Conservation (phyloP, 2,888 invertebrate genomes). For the Coleophora deauratella region DNA sequence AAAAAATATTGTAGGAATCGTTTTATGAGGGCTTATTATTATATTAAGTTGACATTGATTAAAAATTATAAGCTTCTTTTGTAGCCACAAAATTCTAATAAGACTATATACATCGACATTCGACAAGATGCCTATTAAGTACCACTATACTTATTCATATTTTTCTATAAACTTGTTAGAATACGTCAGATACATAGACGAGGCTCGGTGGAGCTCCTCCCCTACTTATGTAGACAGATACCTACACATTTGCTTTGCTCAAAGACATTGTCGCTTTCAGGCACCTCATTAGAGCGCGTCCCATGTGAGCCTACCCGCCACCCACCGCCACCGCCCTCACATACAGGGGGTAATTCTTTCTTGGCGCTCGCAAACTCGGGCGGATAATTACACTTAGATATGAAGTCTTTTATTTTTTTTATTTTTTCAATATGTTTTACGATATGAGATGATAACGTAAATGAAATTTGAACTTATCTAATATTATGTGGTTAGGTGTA, state of each 20-base stretch:
- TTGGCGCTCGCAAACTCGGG: slow-evolving; percentile 65
- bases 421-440: slow-evolving; percentile 24
- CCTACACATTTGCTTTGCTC: slow-evolving; percentile 71
- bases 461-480: too few species aligned
- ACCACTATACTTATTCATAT: slow-evolving; percentile 4
- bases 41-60: too few species aligned
- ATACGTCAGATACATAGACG: slow-evolving; percentile 25
- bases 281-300: slow-evolving; percentile 74
- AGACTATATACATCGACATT: background rate
- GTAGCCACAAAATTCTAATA: too few species aligned
- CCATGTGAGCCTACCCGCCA: slow-evolving; percentile 66
- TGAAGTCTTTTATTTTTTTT: slow-evolving; percentile 44
- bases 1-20: too few species aligned
- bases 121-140: background rate
- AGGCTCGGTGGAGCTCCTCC: slow-evolving; percentile 43
- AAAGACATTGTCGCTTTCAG: slow-evolving; percentile 75
- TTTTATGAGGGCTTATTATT: too few species aligned
- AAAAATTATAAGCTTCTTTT: too few species aligned
- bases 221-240: slow-evolving; percentile 59
- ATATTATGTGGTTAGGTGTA: too few species aligned
- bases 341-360: slow-evolving; percentile 62
- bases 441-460: slow-evolving; percentile 9
- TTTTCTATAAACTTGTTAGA: slow-evolving; percentile 10
- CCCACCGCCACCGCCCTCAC: slow-evolving; percentile 30
- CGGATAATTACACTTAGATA: slow-evolving; percentile 71